Percentiles rank a stretch among this genome's conserved stretches.
Evolutionary conservation across 2,797 vertebrate genomes (phyloP).

Genomic region (Setipinna tenuifilis): DNA sequence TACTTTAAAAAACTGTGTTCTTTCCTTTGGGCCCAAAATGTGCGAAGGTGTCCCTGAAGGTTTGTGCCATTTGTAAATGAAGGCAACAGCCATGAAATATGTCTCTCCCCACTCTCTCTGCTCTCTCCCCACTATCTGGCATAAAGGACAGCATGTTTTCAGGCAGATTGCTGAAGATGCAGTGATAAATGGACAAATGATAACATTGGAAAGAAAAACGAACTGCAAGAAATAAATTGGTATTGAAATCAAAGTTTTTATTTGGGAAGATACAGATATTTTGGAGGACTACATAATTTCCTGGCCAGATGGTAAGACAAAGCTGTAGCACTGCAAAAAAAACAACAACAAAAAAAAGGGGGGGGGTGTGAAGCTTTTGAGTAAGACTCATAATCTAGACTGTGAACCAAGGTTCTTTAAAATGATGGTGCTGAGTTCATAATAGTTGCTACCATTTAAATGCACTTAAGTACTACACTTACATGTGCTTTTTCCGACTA

Average conservation of each 20-base stretch:
- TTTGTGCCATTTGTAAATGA: not conserved
- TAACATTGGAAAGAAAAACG: not conserved
- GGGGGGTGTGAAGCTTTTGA: not conserved
- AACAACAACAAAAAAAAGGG: no score
- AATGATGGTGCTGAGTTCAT: not conserved
- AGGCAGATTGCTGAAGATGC: not conserved
- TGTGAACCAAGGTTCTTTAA: not conserved
- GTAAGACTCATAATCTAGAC: not conserved
- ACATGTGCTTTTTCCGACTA: not conserved
- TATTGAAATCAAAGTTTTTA: not conserved
- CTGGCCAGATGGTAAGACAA: not conserved
- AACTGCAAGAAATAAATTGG: not conserved
- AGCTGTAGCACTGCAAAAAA: not conserved
- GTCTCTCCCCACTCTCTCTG: not conserved
- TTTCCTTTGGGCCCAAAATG: no score
- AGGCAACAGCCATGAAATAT: not conserved
- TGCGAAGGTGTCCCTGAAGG: no score
- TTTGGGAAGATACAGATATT: not conserved
- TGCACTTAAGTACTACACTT: not conserved
- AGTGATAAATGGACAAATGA: not conserved
- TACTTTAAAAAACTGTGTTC: no score
- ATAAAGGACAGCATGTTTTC: not conserved
- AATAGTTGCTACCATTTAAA: constrained; percentile 33
- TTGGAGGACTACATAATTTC: not conserved
- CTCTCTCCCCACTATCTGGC: not conserved